Evolutionary conservation across 2,113 vertebrate species (phyloP), one percentile per base, ranked within the genome.

Genomic region (Monopterus albus): DNA sequence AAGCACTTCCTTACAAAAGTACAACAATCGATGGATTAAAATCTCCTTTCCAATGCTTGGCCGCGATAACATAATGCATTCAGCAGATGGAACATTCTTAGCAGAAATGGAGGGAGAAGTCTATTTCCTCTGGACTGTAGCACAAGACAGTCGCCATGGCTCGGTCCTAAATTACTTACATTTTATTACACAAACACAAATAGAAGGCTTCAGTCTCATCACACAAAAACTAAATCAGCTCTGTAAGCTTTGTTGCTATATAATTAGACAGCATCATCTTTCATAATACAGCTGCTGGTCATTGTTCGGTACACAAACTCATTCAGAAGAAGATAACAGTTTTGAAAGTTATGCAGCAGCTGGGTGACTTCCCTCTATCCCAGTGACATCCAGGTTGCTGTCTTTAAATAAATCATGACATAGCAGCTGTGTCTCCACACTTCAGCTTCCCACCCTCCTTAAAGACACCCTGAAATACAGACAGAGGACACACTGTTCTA

Each of bases 371-470:
- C 84, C 82, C 83, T 89, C 70, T 82, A 63, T 83, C 78, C 81
- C 56, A 70, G 63, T 90, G 76, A 89, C 85, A 90, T 88, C 83
- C 89, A 87, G 85, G 78, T 79, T 87, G 66, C 62, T 69, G 75
- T 79, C 87, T 87, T 86, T 83, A 89, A 91, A 91, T 88, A 91
- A 83, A 88, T 81, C 78, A 50, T 33, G 85, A 78, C 75, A 85
- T 64, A 83, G 78, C 78, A 56, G 72, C 69, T 71, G 56, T 72
- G 63, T 52, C 72, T 75, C 56, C 29, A 60, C 59, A 52, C 43
- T 64, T 52, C 43, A 69, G 47, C 62, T 62, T 68, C 29, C 45
- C 36, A 71, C 45, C 53, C 46, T 25, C 13, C 13, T 4, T n/a
- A 78, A 74, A 78, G 78, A 61, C 64, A 63, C 20, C 53, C 38